Base-by-base conservation (phyloP, 30 jellyfish, hydroid and myxozoan species). In the Chironex yamaguchii region DNA sequence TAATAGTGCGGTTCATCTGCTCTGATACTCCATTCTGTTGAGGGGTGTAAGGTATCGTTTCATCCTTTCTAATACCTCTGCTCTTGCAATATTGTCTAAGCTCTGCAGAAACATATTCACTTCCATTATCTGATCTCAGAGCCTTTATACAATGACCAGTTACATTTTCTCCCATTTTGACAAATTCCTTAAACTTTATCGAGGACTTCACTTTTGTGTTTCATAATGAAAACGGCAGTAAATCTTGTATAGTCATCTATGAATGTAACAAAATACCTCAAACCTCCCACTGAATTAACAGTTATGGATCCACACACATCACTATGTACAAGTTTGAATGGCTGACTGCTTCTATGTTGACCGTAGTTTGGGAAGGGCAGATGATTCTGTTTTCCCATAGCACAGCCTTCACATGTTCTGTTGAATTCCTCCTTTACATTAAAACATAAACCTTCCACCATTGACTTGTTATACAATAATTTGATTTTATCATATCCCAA, bases 251-350 rank as follows among this genome's bases (percentile, higher is more conserved):
- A 36, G 26, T 82, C 88, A 69, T 82, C 88, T 20, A 82, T 82
- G 33, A 82, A 82, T 14, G 92, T 82, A 21, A 69, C 80, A 24
- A 82, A 67, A 69, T 82, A 82, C 80, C 79, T 67, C 2, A 87
- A 67, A 2, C 92, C 87, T 82, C 92, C 92, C 88, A 2, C 87
- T 49, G 92, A 82, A 12, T 11, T 50, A 13, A 82, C 88, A 48
- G 50, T 35, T 79, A 82, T 66, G 2, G 88, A 79, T 0, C 92
- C 92, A 82, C 92, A 82, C 14, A 82, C 88, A 68, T 82, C 92
- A 51, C 88, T 67, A 63, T 66, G 87, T 0, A 82, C 27, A 2
- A 67, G 68, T 23, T 69, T 79, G 1, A 82, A 69, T 28, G 79
- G 67, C 49, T 69, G 68, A 30, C 58, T 9, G 24, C 58, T 48